Percentiles rank a stretch among this genome's conserved stretches.
These are phyloP conservation scores for Sorex fumeus DNA, from an alignment of 2,113 vertebrate genomes.

Conservation along the genomic window DNA sequence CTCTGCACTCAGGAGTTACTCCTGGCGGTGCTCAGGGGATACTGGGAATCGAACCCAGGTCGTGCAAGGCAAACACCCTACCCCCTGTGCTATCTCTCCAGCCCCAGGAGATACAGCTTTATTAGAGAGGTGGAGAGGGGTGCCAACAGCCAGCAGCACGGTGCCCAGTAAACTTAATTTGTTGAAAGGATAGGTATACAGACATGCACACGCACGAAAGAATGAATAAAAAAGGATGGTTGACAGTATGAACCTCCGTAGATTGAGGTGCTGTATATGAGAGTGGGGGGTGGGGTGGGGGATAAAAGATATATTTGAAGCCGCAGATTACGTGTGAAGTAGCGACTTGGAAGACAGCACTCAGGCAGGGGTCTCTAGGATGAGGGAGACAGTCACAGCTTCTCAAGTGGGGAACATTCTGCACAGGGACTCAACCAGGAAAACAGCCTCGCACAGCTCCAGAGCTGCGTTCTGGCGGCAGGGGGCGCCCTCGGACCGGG, in stretches of 20 bases:
- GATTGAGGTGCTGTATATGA: neutral
- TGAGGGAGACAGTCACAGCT: neutral
- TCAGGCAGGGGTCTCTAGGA: neutral
- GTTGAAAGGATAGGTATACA: no score
- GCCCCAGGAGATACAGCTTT: neutral
- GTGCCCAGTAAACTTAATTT: neutral
- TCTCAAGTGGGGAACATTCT: neutral
- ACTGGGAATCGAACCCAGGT: no score
- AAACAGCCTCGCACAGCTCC: neutral
- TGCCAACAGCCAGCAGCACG: neutral
- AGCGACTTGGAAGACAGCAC: neutral
- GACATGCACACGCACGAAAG: no score
- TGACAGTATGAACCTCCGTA: neutral
- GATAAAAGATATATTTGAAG: neutral
- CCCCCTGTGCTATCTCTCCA: no score
- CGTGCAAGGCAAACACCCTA: no score
- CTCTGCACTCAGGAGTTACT: no score
- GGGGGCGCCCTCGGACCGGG: constrained; percentile 61
- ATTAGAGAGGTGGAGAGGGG: neutral
- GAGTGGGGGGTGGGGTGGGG: neutral
- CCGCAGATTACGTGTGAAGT: neutral
- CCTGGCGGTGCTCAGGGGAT: no score
- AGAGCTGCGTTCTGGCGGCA: constrained; percentile 22
- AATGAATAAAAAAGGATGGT: no score
- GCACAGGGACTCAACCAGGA: neutral